phyloP scores from a whole-genome alignment of 1,140 invertebrate genomes.

The Trichogramma pretiosum region DNA sequence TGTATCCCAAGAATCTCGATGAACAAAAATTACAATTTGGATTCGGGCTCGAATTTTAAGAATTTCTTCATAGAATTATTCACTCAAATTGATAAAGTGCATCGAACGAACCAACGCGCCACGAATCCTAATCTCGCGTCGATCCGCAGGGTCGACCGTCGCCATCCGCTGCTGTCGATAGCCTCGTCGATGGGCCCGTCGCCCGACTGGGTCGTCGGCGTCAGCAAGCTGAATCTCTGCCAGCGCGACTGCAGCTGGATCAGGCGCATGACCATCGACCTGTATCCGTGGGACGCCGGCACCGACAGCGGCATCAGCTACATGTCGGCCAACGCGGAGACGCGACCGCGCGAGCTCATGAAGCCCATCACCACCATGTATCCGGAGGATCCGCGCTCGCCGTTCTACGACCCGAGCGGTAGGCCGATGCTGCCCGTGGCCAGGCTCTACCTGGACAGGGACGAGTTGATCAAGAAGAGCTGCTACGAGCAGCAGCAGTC shows the following conservation, averaged over 20 bases:
- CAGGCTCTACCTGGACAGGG: slow-evolving; percentile 58
- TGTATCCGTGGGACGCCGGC: slow-evolving; percentile 91
- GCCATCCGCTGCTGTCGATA: slow-evolving; percentile 82
- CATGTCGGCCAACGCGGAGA: slow-evolving; percentile 80
- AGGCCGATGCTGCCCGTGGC: slow-evolving; percentile 75
- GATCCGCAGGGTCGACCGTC: slow-evolving; percentile 62
- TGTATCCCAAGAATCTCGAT: background rate
- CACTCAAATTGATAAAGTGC: background rate
- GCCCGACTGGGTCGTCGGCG: slow-evolving; percentile 92
- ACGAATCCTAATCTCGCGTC: background rate
- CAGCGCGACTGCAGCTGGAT: slow-evolving; percentile 82
- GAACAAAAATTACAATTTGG: no score
- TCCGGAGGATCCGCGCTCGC: slow-evolving; percentile 78
- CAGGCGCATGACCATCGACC: slow-evolving; percentile 65
- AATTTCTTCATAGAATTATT: background rate
- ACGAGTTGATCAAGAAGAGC: slow-evolving; percentile 60
- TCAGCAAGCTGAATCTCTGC: slow-evolving; percentile 80
- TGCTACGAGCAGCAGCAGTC: slow-evolving; percentile 74
- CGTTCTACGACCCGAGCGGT: slow-evolving; percentile 78
- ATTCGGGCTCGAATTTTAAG: no score
- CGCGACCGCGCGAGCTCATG: slow-evolving; percentile 79
- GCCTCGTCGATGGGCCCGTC: slow-evolving; percentile 92
- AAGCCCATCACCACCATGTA: slow-evolving; percentile 62
- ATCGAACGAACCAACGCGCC: no score
- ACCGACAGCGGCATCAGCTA: slow-evolving; percentile 90